Evolutionary conservation across 2,797 vertebrate genomes (phyloP), one percentile per base, ranked within the genome.

Genomic region (Apodemus agrarius): DNA sequence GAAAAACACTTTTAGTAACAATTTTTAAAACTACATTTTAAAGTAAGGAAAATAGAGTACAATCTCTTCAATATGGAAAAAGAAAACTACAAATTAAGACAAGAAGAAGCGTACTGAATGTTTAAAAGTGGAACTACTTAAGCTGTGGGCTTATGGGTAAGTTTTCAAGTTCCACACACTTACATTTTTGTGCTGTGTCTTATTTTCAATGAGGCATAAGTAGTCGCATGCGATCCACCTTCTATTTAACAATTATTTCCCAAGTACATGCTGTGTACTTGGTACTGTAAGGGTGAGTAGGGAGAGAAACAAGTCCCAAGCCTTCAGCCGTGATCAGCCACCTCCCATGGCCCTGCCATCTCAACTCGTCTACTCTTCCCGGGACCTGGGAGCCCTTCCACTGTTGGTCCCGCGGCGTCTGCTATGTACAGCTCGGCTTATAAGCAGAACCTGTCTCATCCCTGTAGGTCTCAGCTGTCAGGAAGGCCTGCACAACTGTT

Each of bases 301-400:
- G 26, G 8, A 49, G 31, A 13, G 88, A 49, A 85, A 72, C 61
- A 24, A 14, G 40, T 46, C 19, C 13, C 34, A 59, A n/a, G 16
- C 40, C 79, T 82, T 46, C 46, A 29, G 57, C 22, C 63, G 22
- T 49, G 67, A 59, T 37, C 79, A 4, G 0, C 29, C 5, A 2
- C 17, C 34, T 49, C 19, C 43, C 8, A 0, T 3, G 40, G 11
- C n/a, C 61, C 8, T 52, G 46, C 54, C 6, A 3, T 46, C 49
- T 75, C 49, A 0, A 3, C 13, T 29, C 0, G 2, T 19, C 34
- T 29, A 0, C 34, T 83, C 3, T 37, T 54, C 24, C 43, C n/a
- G 29, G 83, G 21, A 24, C 43, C 6, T 0, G 46, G 22, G 81
- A 59, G 1, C 13, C 5, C 22, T 72, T 5, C n/a, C 3, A 19